These are phyloP conservation scores for Saccopteryx leptura DNA, from an alignment of 2,113 vertebrate species.

Conservation along the genomic window DNA sequence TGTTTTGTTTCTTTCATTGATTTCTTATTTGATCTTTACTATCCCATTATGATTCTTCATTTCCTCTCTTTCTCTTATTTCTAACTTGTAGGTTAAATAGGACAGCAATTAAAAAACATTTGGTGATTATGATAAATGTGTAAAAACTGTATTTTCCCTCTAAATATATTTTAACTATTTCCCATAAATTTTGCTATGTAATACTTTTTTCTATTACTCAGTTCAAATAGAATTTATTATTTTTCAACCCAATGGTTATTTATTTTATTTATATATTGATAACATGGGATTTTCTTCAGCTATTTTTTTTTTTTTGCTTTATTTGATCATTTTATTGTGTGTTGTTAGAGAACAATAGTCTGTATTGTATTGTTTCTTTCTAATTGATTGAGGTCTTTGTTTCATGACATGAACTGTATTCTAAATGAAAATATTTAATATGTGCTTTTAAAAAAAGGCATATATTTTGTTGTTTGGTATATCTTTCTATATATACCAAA, in stretches of 20 bases:
- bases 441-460: not conserved
- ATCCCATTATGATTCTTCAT: not conserved
- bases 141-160: not conserved
- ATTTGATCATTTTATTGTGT: not conserved
- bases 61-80: not conserved
- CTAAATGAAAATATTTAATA: not conserved
- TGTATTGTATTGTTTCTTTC: not conserved
- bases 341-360: not conserved
- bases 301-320: not conserved
- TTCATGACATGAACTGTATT: not conserved
- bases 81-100: not conserved
- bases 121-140: not conserved
- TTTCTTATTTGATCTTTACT: not conserved
- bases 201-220: not conserved
- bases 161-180: not conserved
- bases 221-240: not conserved
- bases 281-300: not conserved
- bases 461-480: conserved; percentile 1
- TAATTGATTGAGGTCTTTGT: not conserved
- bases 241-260: not conserved
- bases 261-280: not conserved
- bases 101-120: not conserved
- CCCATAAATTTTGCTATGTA: not conserved
- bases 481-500: not conserved
- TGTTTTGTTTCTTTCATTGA: conserved; percentile 7